Conservation (phyloP, 2,888 invertebrate species). For the Caenorhabditis angaria region DNA sequence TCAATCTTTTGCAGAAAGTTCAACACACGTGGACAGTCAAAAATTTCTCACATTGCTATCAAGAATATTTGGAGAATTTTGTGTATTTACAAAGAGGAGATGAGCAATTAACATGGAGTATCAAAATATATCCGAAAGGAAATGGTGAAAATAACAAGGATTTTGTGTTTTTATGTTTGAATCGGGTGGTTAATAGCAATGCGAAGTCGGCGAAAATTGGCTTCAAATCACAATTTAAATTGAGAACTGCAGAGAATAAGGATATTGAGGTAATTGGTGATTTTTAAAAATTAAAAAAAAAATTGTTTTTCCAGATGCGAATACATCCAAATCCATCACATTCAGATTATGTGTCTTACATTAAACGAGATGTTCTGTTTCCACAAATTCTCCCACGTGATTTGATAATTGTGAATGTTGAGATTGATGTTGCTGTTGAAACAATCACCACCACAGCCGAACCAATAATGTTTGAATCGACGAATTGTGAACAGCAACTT, state of each 20-base stretch:
- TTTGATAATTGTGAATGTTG: slow-evolving; percentile 71
- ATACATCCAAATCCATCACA: slow-evolving; percentile 73
- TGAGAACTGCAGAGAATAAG: slow-evolving; percentile 70
- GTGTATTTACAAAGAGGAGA: slow-evolving; percentile 68
- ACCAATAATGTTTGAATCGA: slow-evolving; percentile 35
- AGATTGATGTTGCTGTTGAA: slow-evolving; percentile 73
- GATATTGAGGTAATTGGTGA: slow-evolving; percentile 69
- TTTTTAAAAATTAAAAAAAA: not conserved
- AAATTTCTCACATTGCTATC: slow-evolving; percentile 72
- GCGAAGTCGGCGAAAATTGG: slow-evolving; percentile 57
- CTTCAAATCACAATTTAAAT: slow-evolving; percentile 71
- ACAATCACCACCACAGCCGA: slow-evolving; percentile 70
- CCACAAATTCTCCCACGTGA: slow-evolving; percentile 72
- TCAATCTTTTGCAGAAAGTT: slow-evolving; percentile 59
- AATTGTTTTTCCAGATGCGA: slow-evolving; percentile 64
- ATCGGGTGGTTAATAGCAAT: slow-evolving; percentile 62
- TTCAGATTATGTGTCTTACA: slow-evolving; percentile 72
- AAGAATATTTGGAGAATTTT: slow-evolving; percentile 69
- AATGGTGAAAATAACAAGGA: slow-evolving; percentile 72
- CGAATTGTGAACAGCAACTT: slow-evolving; percentile 55
- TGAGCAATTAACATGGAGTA: slow-evolving; percentile 70
- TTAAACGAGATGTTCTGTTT: slow-evolving; percentile 72
- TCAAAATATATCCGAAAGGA: slow-evolving; percentile 73
- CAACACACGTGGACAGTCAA: slow-evolving; percentile 73
- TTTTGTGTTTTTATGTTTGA: slow-evolving; percentile 72